Evolutionary conservation across 2,797 vertebrate genomes (phyloP), one percentile per base, ranked within the genome.

Genomic region (Philypnodon macrostomus): DNA sequence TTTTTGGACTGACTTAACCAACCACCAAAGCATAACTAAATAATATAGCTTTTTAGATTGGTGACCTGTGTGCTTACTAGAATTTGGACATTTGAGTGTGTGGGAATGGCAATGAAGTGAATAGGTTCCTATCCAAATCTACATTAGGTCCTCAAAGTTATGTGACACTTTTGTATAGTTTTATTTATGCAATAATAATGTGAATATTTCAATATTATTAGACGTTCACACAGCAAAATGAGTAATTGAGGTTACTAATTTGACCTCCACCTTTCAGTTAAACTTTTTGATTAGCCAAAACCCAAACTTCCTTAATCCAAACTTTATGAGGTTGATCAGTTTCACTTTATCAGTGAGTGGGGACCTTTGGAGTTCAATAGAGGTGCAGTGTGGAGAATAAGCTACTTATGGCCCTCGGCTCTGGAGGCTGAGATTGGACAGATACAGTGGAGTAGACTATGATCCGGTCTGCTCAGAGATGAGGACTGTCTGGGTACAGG

Each of bases 401-500:
- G 70, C 75, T 67, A 39, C 72, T 81, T 69, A 75, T 44, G 58
- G 42, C 29, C 39, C 61, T 54, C 67, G 47, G 48, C 53, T 51
- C 49, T 8, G 5, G 19, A 58, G 50, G 23, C 50, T 67, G 38
- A 47, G 53, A 74, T 70, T 56, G 49, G 47, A 67, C 41, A 53
- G 53, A 72, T 60, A 50, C 38, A 27, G n/a, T 9, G 15, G 29
- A 39, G 54, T 24, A 2, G 15, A 24, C 50, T 48, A 49, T 78
- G 75, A 78, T 79, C 65, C 53, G 53, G 39, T 73, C 33, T 18
- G 59, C 53, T 67, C 53, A 64, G 62, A 60, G 58, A 64, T 44
- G 57, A 70, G 69, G 19, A 58, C 44, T n/a, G n/a, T 73, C 53
- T 61, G 53, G 36, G 5, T 11, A 13, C 61, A 26, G 56, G 39